phyloP scores from a whole-genome alignment of 2,888 invertebrate species.

The Epiblema foenella region DNA sequence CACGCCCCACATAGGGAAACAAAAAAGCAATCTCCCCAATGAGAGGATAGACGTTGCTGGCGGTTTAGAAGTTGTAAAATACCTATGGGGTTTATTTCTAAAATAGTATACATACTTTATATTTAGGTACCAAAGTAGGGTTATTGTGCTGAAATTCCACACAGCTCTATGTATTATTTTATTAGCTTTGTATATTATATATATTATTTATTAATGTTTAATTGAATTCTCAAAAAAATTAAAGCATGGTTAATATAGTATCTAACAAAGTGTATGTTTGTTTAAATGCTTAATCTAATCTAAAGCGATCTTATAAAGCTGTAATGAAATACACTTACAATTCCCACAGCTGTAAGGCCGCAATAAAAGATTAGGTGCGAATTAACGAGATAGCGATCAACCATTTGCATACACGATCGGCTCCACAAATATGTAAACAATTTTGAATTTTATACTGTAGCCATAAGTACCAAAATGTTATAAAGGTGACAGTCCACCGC shows the following conservation, averaged over 20 bases:
- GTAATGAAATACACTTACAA: conserved; percentile 33
- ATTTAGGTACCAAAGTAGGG: too few species aligned
- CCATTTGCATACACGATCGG: conserved; percentile 32
- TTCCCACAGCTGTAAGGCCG: conserved; percentile 19
- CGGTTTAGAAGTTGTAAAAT: too few species aligned
- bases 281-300: conserved; percentile 13
- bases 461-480: not conserved
- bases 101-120: too few species aligned
- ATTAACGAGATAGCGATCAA: conserved; percentile 38
- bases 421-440: not conserved
- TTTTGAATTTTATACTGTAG: not conserved
- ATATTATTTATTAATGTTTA: too few species aligned
- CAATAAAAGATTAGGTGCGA: conserved; percentile 35
- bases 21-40: too few species aligned
- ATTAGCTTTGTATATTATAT: too few species aligned
- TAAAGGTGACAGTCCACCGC: conserved; percentile 6
- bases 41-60: too few species aligned
- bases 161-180: too few species aligned
- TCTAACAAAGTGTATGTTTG: not conserved
- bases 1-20: too few species aligned
- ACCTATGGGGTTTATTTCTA: too few species aligned
- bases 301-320: conserved; percentile 5
- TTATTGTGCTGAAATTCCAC: too few species aligned
- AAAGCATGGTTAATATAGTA: not conserved
- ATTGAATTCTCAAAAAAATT: too few species aligned